phyloP scores from a whole-genome alignment of 1,140 invertebrate species.

The Archegozetes longisetosus region DNA sequence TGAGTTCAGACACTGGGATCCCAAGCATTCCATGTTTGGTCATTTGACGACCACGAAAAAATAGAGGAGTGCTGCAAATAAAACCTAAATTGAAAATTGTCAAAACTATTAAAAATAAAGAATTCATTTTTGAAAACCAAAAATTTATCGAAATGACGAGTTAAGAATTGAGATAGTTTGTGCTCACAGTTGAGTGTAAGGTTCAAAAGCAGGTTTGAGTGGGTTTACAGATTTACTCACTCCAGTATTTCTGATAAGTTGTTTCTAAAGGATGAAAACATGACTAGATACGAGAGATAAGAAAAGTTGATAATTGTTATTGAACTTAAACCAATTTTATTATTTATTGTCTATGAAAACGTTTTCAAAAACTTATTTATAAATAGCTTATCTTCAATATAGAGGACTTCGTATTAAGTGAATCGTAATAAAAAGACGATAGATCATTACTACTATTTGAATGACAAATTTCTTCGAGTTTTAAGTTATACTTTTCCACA shows the following conservation, averaged over 20 bases:
- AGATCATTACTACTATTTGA: background rate
- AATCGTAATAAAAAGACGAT: background rate
- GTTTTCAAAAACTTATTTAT: background rate
- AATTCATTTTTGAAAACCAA: no score
- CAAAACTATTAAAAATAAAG: background rate
- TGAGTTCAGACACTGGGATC: background rate
- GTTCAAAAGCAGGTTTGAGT: no score
- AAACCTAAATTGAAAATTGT: background rate
- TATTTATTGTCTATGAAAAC: background rate
- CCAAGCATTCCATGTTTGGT: slow-evolving; percentile 16
- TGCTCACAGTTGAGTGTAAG: no score
- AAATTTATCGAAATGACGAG: no score
- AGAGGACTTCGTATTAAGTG: background rate
- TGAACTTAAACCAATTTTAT: background rate
- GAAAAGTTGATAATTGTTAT: no score
- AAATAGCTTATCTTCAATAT: background rate
- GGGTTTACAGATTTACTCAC: no score
- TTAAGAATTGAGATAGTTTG: no score
- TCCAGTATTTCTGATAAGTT: no score
- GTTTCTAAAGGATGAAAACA: no score
- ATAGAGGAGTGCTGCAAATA: background rate
- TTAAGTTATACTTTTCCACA: background rate
- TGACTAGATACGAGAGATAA: no score
- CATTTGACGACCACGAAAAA: slow-evolving; percentile 14
- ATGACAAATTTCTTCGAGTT: background rate